Conservation (phyloP, 2,888 invertebrate genomes). For the Hydropsyche betteni region DNA sequence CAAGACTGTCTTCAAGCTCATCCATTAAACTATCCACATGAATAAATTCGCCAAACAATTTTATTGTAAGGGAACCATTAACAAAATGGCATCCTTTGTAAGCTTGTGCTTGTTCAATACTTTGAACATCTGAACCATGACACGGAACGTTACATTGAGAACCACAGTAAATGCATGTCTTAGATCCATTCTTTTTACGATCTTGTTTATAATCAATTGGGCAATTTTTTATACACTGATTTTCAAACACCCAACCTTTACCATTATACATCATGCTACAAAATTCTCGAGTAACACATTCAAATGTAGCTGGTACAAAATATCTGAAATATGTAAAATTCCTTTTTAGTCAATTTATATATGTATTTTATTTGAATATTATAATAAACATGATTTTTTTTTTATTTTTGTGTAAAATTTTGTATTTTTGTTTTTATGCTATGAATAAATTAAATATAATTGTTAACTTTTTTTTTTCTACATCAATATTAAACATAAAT, state of each 20-base stretch:
- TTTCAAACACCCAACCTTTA: conserved; percentile 69
- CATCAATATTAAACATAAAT: too few species aligned
- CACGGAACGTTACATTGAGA: conserved; percentile 53
- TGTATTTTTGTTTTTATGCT: too few species aligned
- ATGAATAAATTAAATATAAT: too few species aligned
- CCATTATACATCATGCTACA: conserved; percentile 64
- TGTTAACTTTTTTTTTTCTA: too few species aligned
- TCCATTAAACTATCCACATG: conserved; percentile 63
- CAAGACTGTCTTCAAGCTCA: conserved; percentile 73
- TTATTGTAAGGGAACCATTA: conserved; percentile 77
- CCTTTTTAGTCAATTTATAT: too few species aligned
- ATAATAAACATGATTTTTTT: conserved; percentile 10
- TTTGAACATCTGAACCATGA: conserved; percentile 67
- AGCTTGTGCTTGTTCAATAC: conserved; percentile 72
- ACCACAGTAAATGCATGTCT: conserved; percentile 55
- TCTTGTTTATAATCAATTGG: conserved; percentile 66
- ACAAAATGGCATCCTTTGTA: conserved; percentile 82
- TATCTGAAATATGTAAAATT: conserved; percentile 57
- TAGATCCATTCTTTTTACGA: conserved; percentile 50
- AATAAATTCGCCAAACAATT: conserved; percentile 55
- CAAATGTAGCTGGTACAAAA: conserved; percentile 64
- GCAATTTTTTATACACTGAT: conserved; percentile 73
- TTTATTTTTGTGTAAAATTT: background rate
- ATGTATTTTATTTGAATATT: background rate
- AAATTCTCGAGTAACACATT: conserved; percentile 77